Base-by-base conservation (phyloP, 2,888 invertebrate species). In the Ceraclea dissimilis region DNA sequence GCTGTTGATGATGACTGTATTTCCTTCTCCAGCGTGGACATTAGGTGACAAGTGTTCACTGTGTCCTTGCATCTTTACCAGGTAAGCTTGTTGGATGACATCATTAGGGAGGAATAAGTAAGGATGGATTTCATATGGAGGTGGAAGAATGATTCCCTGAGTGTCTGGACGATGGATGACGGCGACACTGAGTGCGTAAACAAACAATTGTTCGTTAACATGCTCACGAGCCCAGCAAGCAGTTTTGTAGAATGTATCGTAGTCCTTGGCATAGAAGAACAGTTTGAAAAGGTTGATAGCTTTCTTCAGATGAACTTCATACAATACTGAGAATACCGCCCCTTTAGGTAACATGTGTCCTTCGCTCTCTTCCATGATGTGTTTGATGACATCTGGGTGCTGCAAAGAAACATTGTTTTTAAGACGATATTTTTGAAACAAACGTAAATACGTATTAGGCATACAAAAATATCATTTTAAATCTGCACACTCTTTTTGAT, bases 101-200 rank as follows among this genome's bases (percentile, higher is more conserved):
- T 86, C 82, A 55, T 79, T 75, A 66, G 83, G 84, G 68, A 84
- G 79, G 77, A 86, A 88, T 70, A 79, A 80, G 63, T 85, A 80
- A 0, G 90, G 90, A 68, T 83, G 79, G 60, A 88, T 75, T 70
- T 90, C 89, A 66, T 87, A 86, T 54, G 83, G 75, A 50, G 87
- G 82, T 16, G 89, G 88, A 10, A 88, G 70, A 43, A 82, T 72
- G 53, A 88, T 70, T 21, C 82, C 83, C 64, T 81, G 77, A 56
- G 81, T 81, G 61, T 87, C 86, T 6, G 70, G 70, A 31, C 84
- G 81, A 63, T 84, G 83, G 34, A 83, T 69, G 13, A 86, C 74
- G 13, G 84, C 85, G 19, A 80, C 71, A 57, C 79, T 79, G 53
- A 85, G 69, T 2, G 84, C 80, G 64, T 86, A 84, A 46, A 84